phyloP scores from a whole-genome alignment of 2,797 vertebrate species.

The Limnodromus scolopaceus region DNA sequence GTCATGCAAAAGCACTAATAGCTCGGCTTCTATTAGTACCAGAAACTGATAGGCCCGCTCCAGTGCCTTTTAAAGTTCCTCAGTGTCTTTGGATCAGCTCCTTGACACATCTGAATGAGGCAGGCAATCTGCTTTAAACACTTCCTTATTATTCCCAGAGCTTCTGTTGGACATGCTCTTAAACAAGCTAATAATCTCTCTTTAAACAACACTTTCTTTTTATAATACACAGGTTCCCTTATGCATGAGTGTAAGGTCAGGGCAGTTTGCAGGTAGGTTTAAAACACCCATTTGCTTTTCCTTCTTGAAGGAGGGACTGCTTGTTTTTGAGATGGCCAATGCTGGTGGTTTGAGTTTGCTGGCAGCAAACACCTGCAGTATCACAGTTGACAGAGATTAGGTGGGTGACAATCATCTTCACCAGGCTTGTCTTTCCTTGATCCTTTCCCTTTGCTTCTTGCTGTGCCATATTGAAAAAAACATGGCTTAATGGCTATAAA shows the following conservation, averaged over 20 bases:
- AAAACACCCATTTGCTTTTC: not conserved
- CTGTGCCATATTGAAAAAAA: not conserved
- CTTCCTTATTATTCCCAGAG: not conserved
- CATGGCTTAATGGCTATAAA: not conserved
- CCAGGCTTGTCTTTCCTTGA: not conserved
- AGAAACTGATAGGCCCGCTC: not conserved
- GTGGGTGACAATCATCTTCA: not conserved
- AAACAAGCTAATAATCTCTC: not conserved
- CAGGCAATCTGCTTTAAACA: not conserved
- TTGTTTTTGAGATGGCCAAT: not conserved
- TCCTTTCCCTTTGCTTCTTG: not conserved
- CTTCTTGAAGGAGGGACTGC: not conserved
- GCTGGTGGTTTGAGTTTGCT: not conserved
- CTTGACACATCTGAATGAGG: not conserved
- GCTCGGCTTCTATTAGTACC: not conserved
- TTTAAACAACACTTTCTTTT: not conserved
- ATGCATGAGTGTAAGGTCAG: rapidly evolving
- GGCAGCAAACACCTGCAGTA: not conserved
- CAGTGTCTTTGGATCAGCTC: not conserved
- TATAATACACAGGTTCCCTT: not conserved
- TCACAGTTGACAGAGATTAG: not conserved
- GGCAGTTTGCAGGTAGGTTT: not conserved
- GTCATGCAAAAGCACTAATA: slow-evolving; percentile 28
- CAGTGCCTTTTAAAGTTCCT: slow-evolving; percentile 9
- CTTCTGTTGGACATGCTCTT: not conserved